Evolutionary conservation across 2,113 vertebrate genomes (phyloP).

Genomic region (Antigone vipio): DNA sequence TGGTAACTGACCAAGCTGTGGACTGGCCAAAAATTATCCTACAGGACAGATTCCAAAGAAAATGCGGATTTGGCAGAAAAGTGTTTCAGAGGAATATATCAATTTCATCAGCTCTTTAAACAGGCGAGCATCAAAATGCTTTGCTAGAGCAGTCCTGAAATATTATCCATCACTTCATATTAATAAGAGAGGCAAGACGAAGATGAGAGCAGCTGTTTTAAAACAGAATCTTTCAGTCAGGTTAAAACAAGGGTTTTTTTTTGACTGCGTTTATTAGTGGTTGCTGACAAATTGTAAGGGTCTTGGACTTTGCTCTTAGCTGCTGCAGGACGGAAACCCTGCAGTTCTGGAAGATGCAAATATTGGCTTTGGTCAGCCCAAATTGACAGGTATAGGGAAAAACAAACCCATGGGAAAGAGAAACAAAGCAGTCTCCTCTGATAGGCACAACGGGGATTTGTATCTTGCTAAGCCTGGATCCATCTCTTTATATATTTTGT

Average conservation of each 20-base stretch:
- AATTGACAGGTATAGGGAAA: background rate
- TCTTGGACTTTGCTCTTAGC: background rate
- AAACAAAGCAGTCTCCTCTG: background rate
- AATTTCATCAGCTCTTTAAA: background rate
- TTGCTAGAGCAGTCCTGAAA: background rate
- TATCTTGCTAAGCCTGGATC: background rate
- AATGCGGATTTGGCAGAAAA: background rate
- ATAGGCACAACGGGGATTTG: background rate
- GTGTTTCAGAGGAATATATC: background rate
- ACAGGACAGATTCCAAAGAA: background rate
- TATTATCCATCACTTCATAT: background rate
- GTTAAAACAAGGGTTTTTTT: background rate
- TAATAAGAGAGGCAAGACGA: background rate
- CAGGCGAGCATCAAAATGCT: background rate
- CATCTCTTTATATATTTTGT: background rate
- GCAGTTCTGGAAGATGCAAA: background rate
- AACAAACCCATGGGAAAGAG: background rate
- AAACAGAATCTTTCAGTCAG: background rate
- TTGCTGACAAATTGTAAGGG: background rate
- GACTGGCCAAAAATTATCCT: background rate
- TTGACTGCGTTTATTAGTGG: background rate
- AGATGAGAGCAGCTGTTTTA: background rate
- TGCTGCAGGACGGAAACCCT: background rate
- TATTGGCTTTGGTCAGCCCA: background rate
- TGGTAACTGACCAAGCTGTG: background rate